Evolutionary conservation across 2,113 vertebrate species (phyloP), one percentile per base, ranked within the genome.

Genomic region (Fregata magnificens): DNA sequence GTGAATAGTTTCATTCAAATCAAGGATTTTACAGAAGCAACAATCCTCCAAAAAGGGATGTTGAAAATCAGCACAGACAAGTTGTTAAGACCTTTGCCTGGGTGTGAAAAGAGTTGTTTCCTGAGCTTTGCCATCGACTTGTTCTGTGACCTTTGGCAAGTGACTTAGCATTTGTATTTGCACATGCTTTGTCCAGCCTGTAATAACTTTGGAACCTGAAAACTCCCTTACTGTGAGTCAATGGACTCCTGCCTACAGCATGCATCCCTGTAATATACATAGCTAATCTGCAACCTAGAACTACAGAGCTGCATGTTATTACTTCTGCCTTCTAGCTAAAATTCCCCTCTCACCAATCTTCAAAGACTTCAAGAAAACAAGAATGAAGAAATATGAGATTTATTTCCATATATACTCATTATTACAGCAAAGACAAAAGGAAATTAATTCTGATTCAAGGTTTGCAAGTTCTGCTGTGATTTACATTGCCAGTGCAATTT

Each of bases 381-480:
- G 25, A 62, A 72, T 36, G 49, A 82, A 82, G 49, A 93, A 82
- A 47, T 44, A 42, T 9, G 52, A 89, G 26, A 62, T 66, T 80
- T 81, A 20, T 93, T 91, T 91, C 81, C 7, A 29, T 67, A 78
- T 47, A 22, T 71, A 25, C 9, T 74, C 29, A 59, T 89, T 86
- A 71, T 52, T 84, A 36, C 10, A 89, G 44, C 16, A 84, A 74
- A 91, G 69, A 94, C 47, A 94, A 96, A 93, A 85, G 44, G 15
- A 96, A 94, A 95, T 49, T 1, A 53, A 82, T 91, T 94, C 78
- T 58, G 28, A 85, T 85, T 90, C 78, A 88, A 77, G 74, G 31
- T 82, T 88, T 88, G 25, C 31, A 87, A 29, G 45, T 93, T 96
- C 87, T 93, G 7, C 31, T 58, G 84, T 78, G 87, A 95, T 91